phyloP scores from a whole-genome alignment of 2,113 vertebrate species.

The Labrus mixtus region DNA sequence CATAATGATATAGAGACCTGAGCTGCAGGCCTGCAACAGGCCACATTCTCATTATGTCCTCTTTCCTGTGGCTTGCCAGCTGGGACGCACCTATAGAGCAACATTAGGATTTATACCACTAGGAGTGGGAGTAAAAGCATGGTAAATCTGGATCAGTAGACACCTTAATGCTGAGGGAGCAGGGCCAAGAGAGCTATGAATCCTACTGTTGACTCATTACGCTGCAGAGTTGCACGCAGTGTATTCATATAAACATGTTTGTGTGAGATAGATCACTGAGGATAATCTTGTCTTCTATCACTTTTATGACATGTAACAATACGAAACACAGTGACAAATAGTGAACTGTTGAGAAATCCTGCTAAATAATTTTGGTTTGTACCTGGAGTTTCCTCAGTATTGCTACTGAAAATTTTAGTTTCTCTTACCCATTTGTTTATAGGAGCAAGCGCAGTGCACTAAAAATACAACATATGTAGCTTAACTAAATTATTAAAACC shows the following conservation, averaged over 20 bases:
- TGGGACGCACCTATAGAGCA: slow-evolving; percentile 16
- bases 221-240: slow-evolving; percentile 9
- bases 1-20: slow-evolving; percentile 31
- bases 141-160: slow-evolving; percentile 38
- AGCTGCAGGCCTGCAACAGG: slow-evolving; percentile 5
- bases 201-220: slow-evolving; percentile 26
- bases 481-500: too few relatives aligned
- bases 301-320: neutral
- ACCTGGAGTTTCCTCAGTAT: neutral
- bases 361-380: neutral
- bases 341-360: neutral
- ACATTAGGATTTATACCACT: slow-evolving; percentile 43
- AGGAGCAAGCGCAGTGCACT: neutral
- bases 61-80: neutral
- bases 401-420: neutral
- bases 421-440: neutral
- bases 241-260: slow-evolving; percentile 49
- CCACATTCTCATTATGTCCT: slow-evolving; percentile 28
- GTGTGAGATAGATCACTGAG: slow-evolving; percentile 2
- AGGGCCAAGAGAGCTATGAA: slow-evolving; percentile 26
- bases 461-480: neutral
- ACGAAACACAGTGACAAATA: neutral
- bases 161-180: slow-evolving; percentile 38
- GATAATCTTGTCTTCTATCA: neutral
- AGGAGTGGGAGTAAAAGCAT: slow-evolving; percentile 36